Conservation (phyloP, 1,140 invertebrate species). For the Tetramorium simillimum region DNA sequence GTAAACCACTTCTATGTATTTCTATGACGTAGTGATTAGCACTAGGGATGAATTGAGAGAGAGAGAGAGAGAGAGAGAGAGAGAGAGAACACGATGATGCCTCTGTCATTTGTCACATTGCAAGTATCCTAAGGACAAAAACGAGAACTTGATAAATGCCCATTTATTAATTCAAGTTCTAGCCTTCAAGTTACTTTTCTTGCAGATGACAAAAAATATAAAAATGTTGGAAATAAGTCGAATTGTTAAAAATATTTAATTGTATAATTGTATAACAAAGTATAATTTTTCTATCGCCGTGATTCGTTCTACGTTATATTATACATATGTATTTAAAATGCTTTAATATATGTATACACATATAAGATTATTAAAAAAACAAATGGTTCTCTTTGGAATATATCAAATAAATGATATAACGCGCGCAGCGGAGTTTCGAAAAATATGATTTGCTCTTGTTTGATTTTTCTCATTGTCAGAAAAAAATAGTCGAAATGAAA, state of each 20-base stretch:
- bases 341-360: not conserved
- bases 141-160: not conserved
- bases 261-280: too few species aligned
- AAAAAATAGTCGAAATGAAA: not conserved
- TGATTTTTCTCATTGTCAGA: not conserved
- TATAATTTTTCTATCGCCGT: too few species aligned
- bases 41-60: not conserved
- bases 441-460: not conserved
- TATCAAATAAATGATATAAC: not conserved
- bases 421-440: not conserved
- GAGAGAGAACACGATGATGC: too few species aligned
- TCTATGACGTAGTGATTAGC: not conserved
- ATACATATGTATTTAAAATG: too few species aligned
- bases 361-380: not conserved
- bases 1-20: not conserved
- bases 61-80: too few species aligned
- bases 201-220: not conserved
- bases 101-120: too few species aligned
- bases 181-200: not conserved
- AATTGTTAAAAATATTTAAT: not conserved
- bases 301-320: too few species aligned
- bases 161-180: not conserved
- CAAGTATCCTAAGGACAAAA: not conserved
- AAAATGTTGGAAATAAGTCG: not conserved
- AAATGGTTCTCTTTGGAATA: not conserved